Evolutionary conservation across 35 echinoderm and acorn worm genomes (phyloP).

Genomic region (Diadema setosum): DNA sequence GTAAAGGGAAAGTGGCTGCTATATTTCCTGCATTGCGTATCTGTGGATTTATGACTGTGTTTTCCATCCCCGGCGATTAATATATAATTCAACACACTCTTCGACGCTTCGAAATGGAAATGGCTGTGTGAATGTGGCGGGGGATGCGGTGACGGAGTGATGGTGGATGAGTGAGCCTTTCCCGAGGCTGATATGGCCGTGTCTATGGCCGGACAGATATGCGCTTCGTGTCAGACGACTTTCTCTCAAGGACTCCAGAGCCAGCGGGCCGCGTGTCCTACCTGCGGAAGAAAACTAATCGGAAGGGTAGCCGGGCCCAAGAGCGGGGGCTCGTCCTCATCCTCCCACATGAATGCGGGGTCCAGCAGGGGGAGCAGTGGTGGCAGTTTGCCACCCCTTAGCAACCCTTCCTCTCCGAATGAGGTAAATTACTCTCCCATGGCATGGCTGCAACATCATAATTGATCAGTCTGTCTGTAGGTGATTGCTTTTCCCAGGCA

Average conservation of each 20-base stretch:
- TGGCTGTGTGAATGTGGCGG: too few relatives aligned
- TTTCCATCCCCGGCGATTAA: too few relatives aligned
- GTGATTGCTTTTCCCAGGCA: too few relatives aligned
- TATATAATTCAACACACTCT: too few relatives aligned
- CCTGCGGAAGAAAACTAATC: conserved; percentile 11
- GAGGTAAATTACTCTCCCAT: not conserved
- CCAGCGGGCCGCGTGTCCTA: conserved; percentile 25
- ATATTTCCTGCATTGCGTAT: too few relatives aligned
- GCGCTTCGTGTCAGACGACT: conserved; percentile 36
- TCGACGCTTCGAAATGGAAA: too few relatives aligned
- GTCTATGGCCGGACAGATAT: conserved; percentile 46
- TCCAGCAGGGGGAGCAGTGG: not conserved
- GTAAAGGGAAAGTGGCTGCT: too few relatives aligned
- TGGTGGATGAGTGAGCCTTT: too few relatives aligned
- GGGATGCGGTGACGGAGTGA: too few relatives aligned
- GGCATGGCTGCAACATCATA: not conserved
- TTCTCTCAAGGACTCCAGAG: conserved; percentile 30
- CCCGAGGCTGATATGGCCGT: conserved; percentile 8
- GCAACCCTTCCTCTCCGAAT: conserved; percentile 7
- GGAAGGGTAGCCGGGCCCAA: not conserved
- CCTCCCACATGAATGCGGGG: not conserved
- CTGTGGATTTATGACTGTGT: too few relatives aligned
- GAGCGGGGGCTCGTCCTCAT: not conserved
- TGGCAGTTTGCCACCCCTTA: conserved; percentile 11
- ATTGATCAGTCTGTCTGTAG: too few relatives aligned